phyloP scores from a whole-genome alignment of 2,888 invertebrate genomes.

The Ariolimax columbianus region DNA sequence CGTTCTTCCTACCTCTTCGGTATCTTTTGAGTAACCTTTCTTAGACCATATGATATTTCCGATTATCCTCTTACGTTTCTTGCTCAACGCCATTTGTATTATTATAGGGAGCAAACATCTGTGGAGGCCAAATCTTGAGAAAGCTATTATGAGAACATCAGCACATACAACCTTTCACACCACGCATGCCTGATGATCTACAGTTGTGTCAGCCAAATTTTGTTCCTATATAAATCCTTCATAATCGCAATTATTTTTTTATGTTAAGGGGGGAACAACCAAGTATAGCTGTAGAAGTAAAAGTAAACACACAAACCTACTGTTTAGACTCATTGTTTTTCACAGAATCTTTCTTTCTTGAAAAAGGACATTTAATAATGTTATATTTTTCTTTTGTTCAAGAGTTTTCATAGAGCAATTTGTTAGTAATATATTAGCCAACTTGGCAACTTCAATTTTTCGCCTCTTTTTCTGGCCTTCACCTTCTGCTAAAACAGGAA shows the following conservation, averaged over 20 bases:
- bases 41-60: constrained; percentile 62
- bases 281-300: no score
- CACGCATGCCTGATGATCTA: not conserved
- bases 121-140: not conserved
- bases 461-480: not conserved
- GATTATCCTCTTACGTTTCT: constrained; percentile 59
- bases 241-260: no score
- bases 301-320: no score
- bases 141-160: not conserved
- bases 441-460: not conserved
- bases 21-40: constrained; percentile 55
- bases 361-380: no score
- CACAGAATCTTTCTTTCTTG: no score
- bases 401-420: no score
- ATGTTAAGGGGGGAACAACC: no score
- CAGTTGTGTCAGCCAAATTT: not conserved
- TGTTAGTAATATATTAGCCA: not conserved
- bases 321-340: no score
- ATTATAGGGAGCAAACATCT: not conserved
- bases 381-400: no score
- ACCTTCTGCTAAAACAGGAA: not conserved
- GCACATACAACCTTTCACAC: not conserved
- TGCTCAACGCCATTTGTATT: constrained; percentile 54
- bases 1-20: constrained; percentile 51
- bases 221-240: no score